These are phyloP conservation scores for Leucophenga varia DNA, from an alignment of 1,140 invertebrate species.

Conservation along the genomic window DNA sequence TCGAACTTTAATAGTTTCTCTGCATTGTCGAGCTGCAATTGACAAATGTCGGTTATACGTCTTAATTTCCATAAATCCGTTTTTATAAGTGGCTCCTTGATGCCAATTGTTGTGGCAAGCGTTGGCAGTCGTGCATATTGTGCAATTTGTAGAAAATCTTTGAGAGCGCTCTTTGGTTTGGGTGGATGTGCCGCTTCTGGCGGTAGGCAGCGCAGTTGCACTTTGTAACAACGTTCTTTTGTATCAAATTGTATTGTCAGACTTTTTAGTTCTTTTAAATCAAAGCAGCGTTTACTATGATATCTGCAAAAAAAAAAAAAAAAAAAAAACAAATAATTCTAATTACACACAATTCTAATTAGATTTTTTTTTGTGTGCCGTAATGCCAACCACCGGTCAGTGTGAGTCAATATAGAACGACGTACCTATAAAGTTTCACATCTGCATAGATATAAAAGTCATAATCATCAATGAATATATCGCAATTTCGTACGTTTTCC, in stretches of 20 bases:
- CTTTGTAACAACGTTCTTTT: constrained; percentile 26
- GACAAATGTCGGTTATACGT: constrained; percentile 46
- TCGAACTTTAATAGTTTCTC: constrained; percentile 29
- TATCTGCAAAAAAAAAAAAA: constrained; percentile 43
- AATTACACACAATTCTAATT: no score
- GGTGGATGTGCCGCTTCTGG: constrained; percentile 3
- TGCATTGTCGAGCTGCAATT: constrained; percentile 32
- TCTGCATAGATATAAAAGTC: constrained; percentile 48
- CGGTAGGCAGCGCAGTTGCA: constrained; percentile 37
- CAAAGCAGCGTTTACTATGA: constrained; percentile 38
- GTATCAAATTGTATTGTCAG: constrained; percentile 38
- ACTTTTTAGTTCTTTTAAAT: constrained; percentile 42
- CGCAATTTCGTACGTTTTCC: constrained; percentile 48
- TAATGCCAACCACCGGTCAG: no score
- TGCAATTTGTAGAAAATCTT: constrained; percentile 36
- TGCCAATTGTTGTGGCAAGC: constrained; percentile 6
- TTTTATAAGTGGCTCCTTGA: constrained; percentile 6
- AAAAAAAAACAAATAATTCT: no score
- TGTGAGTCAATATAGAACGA: constrained; percentile 18
- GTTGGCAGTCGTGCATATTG: constrained; percentile 20
- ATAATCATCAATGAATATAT: constrained; percentile 45
- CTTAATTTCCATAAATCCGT: constrained; percentile 45
- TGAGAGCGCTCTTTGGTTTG: constrained; percentile 21
- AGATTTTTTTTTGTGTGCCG: no score
- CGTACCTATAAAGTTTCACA: constrained; percentile 46